A percentile compares a stretch with the other conserved stretches of the same genome.
Conservation (phyloP, 2,797 vertebrate genomes). For the Tarsius wallacei region DNA sequence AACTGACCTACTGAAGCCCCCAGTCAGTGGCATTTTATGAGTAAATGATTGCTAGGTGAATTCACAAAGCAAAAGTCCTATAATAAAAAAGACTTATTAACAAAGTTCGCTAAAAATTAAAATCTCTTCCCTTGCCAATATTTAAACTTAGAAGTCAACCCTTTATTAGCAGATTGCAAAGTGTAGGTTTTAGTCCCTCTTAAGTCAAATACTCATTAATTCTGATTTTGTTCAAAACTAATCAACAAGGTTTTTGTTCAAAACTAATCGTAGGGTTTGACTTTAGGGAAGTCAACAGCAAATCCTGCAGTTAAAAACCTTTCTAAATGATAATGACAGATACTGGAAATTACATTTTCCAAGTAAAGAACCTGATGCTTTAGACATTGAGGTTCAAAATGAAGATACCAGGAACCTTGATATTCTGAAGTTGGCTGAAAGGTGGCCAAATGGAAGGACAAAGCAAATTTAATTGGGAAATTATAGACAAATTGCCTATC, state of each 20-base stretch:
- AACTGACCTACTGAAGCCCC: not conserved
- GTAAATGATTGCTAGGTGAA: constrained; percentile 1
- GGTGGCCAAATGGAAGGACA: not conserved
- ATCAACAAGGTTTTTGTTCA: not conserved
- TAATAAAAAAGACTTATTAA: constrained; percentile 22
- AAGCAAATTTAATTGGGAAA: constrained; percentile 19
- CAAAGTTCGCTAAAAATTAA: constrained; percentile 38
- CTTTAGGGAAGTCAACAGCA: not conserved
- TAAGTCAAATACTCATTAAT: not conserved
- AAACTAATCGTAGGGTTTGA: not conserved
- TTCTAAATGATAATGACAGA: constrained; percentile 24
- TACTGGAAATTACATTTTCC: not conserved
- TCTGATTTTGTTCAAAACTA: not conserved
- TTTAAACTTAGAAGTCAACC: constrained; percentile 44
- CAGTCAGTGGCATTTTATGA: constrained; percentile 23
- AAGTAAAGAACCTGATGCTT: constrained; percentile 20
- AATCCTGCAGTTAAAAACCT: not conserved
- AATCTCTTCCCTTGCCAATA: not conserved
- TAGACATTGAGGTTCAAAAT: constrained; percentile 18
- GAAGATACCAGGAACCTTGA: not conserved
- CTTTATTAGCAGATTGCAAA: constrained; percentile 47
- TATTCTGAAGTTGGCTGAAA: constrained; percentile 8
- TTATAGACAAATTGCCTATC: not conserved
- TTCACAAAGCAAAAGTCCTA: constrained; percentile 7
- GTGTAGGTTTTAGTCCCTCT: not conserved